phyloP scores from a whole-genome alignment of 2,113 vertebrate genomes.

The Pelodiscus sinensis region DNA sequence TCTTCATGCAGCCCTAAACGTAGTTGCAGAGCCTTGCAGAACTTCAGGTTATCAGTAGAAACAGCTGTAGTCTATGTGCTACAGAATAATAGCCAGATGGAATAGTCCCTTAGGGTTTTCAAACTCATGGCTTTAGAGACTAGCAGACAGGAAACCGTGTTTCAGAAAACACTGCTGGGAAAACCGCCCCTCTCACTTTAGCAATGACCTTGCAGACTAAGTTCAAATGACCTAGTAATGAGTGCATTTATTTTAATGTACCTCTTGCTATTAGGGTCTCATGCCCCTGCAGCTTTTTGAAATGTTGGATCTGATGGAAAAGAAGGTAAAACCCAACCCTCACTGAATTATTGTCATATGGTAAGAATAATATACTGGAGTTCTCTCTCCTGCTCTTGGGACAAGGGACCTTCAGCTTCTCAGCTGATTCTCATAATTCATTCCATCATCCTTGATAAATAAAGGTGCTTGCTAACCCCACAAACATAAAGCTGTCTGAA shows the following conservation, averaged over 20 bases:
- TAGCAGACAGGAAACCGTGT: neutral
- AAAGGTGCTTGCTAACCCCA: neutral
- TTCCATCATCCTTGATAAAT: accelerated
- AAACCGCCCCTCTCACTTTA: neutral
- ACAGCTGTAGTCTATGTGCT: neutral
- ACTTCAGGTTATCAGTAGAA: neutral
- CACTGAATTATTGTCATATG: neutral
- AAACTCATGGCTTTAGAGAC: neutral
- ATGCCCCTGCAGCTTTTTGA: neutral
- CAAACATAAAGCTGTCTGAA: neutral
- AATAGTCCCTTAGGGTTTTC: neutral
- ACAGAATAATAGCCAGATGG: neutral
- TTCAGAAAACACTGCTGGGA: neutral
- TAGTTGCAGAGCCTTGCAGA: neutral
- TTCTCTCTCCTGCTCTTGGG: neutral
- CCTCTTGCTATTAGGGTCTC: neutral
- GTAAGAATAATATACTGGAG: neutral
- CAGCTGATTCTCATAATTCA: neutral
- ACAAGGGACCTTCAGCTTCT: neutral
- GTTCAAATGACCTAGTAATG: neutral
- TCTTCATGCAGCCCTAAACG: neutral
- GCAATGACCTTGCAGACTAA: accelerated
- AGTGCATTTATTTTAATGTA: neutral
- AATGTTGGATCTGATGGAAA: neutral
- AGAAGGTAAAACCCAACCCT: neutral